Conservation (phyloP, 2,888 invertebrate genomes). For the Ephialtes manifestator region DNA sequence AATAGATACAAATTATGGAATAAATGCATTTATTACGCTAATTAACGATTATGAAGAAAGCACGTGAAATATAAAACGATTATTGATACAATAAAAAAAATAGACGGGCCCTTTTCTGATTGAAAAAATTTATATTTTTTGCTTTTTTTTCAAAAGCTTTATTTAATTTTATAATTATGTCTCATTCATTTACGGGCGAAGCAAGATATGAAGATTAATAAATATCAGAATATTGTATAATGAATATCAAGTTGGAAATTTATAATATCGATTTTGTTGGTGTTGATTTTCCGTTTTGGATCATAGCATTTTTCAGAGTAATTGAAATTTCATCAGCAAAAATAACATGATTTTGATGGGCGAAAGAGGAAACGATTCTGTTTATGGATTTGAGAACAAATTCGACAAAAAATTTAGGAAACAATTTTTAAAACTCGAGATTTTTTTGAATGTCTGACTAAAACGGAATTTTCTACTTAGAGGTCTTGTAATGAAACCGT, state of each 20-base stretch:
- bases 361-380: neutral
- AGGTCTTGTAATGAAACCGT: too few relatives aligned
- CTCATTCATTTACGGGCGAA: too few relatives aligned
- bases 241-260: neutral
- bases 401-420: neutral
- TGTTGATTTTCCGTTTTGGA: neutral
- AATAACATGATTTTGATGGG: neutral
- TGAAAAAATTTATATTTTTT: neutral
- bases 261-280: neutral
- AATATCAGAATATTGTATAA: neutral
- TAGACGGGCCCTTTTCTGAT: neutral
- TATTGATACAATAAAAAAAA: neutral
- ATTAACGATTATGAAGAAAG: too few relatives aligned
- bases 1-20: neutral
- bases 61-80: neutral
- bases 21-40: neutral
- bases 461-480: conserved; percentile 2
- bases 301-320: neutral
- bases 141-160: neutral
- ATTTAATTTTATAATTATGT: neutral
- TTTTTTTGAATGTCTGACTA: neutral
- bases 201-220: too few relatives aligned
- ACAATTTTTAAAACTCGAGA: neutral
- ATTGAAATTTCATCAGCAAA: neutral
- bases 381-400: too few relatives aligned